Base-by-base conservation (phyloP, 1,140 invertebrate species). In the Calliopsis andreniformis region DNA sequence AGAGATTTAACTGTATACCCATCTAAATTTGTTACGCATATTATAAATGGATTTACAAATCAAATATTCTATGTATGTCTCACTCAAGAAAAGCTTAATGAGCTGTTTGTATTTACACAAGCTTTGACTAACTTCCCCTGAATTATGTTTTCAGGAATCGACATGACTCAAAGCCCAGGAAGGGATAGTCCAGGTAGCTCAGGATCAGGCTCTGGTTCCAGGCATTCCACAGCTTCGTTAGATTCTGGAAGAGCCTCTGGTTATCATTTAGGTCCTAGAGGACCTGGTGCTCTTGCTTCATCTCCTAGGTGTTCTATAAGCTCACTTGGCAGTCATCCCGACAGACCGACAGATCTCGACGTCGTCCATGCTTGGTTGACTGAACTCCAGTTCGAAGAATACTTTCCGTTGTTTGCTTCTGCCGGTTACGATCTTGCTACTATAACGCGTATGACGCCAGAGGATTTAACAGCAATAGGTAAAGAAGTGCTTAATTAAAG, bases 341-440 rank as follows among this genome's bases (percentile, higher is more conserved):
- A 95, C 94, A 43, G 94, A 94, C 87, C 93, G 92, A 80, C 94
- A 93, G 93, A 94, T 95, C 70, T 93, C 92, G 98, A 99, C 87
- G 96, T 99, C 75, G 95, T 99, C 77, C 96, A 97, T 84, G 95
- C 96, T 70, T 99, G 98, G 98, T 92, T 99, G 83, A 95, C 96
- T 47, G 98, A 99, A 87, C 94, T 99, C 47, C 97, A 98, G 87
- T 98, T 98, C 92, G 98, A 98, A 89, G 97, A 99, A 89, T 99
- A 99, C 92, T 97, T 97, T 80, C 94, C 96, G 43, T 94, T 98
- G 28, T 99, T 99, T 92, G 94, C 98, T 58, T 95, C 96, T 25
- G 98, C 98, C 49, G 99, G 98, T 43, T 99, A 99, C 90, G 99
- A 99, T 93, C 95, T 99, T 93, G 96, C 97, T 25, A 99, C 98